Base-by-base conservation (phyloP, 2,888 invertebrate species). In the Drosophila yooni region DNA sequence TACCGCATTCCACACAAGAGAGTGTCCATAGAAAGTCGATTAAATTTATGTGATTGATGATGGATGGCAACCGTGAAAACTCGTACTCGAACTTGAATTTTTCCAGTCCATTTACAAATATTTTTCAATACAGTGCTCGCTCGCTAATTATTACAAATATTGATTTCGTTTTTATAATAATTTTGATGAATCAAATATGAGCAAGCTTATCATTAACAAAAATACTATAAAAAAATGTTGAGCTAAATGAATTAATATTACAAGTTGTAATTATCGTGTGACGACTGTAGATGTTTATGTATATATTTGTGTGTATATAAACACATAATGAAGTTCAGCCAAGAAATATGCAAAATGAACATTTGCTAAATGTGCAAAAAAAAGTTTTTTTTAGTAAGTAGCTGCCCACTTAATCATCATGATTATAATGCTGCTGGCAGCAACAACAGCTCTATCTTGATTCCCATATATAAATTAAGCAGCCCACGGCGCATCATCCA, bases 1-100 rank as follows among this genome's bases (percentile, higher is more conserved):
- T 36, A 58, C 50, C 46, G 61, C 60, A 74, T 74, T 50, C 65
- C 74, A 18, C n/a, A 64, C n/a, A 29, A 58, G 53, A 54, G 27
- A 46, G 27, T 58, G 34, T 50, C 50, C 53, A 58, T 62, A 74
- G 61, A 76, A 75, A 76, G 76, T 76, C 57, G 70, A 75, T 70
- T 60, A 75, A 60, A 46, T 54, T 46, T 36, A 33, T 53, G 25
- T 56, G 64, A 76, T 65, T 53, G 70, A 76, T 25, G 25, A 25
- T 73, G 38, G 51, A 58, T 51, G 53, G 33, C 60, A 57, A 29
- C 38, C 40, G 51, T 62, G 50, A 74, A 59, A 40, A 50, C 57
- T 43, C 10, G 21, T 57, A 21, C 34, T 18, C 70, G 50, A 68
- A 70, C 68, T 68, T 68, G 59, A 34, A 27, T 48, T 53, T 67